Conservation (phyloP, 2,797 vertebrate genomes). For the Erethizon dorsatum region DNA sequence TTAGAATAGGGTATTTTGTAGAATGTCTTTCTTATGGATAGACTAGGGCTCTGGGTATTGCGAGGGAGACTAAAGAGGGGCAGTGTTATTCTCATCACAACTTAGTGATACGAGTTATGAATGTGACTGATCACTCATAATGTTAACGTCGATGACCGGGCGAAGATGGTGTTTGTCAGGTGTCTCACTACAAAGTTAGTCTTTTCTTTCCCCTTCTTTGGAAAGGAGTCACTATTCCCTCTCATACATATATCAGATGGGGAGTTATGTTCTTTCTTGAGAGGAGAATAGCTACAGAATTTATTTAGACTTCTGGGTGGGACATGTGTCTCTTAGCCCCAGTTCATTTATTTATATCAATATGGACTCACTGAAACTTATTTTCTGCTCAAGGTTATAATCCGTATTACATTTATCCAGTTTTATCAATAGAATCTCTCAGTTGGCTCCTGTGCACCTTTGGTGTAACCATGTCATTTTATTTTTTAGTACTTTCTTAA, state of each 20-base stretch:
- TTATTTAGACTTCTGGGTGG: slow-evolving; percentile 14
- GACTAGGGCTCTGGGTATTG: neutral
- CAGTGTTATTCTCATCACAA: neutral
- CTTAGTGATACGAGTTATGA: neutral
- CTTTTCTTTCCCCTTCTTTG: neutral
- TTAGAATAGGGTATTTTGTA: neutral
- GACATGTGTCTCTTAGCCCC: neutral
- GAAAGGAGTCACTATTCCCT: neutral
- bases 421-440: neutral
- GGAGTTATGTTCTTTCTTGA: neutral
- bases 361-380: neutral
- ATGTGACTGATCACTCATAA: neutral
- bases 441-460: neutral
- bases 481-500: neutral
- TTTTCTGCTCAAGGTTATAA: neutral
- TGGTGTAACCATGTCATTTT: neutral
- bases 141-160: neutral
- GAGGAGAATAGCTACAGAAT: neutral
- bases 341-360: neutral
- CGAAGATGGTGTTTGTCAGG: neutral
- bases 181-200: neutral
- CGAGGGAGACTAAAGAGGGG: neutral
- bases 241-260: no score
- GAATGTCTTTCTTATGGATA: neutral
- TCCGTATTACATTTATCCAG: neutral